Evolutionary conservation across 2,113 vertebrate genomes (phyloP), one percentile per base, ranked within the genome.

Genomic region (Syngnathus typhle): DNA sequence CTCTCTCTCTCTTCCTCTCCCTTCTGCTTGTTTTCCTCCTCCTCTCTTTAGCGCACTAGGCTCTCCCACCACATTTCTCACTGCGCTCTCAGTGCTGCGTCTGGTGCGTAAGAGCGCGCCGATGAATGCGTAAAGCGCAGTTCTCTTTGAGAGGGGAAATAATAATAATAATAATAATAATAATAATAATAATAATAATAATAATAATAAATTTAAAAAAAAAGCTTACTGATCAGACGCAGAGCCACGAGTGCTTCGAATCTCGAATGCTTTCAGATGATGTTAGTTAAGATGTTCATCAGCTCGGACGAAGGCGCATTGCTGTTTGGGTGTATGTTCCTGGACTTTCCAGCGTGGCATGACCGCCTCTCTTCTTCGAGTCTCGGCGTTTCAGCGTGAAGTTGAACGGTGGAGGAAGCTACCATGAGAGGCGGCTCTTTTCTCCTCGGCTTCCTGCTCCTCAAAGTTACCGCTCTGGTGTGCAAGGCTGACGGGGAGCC

Each of bases 401-500:
- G 77, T 85, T 82, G 68, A 75, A 68, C 77, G 78, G 74, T 71
- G 83, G 79, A 70, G 81, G 75, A 58, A 43, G 74, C 68, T 86
- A 88, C 74, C 59, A 92, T 93, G 91, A 87, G 88, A 88, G 93
- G 90, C 77, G 94, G 92, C 80, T 91, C 93, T 76, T 91, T 96
- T 89, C 88, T 95, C 52, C 87, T 95, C 64, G 91, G 94, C 87
- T 98, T 95, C 93, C 90, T 95, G 89, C 90, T 94, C 89, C 92
- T 95, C 77, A 94, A 98, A 93, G 91, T 97, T 80, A 92, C 93
- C 86, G 92, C 92, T 70, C 92, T 93, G 72, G 89, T 94, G 84
- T 95, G 95, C 88, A 93, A 93, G 86, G 95, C 96, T 65, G 95
- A 96, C 89, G 95, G 95, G 73, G 93, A 94, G 88, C 90, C 92